Base-by-base conservation (phyloP, 2,888 invertebrate species). In the Tineola bisselliella region DNA sequence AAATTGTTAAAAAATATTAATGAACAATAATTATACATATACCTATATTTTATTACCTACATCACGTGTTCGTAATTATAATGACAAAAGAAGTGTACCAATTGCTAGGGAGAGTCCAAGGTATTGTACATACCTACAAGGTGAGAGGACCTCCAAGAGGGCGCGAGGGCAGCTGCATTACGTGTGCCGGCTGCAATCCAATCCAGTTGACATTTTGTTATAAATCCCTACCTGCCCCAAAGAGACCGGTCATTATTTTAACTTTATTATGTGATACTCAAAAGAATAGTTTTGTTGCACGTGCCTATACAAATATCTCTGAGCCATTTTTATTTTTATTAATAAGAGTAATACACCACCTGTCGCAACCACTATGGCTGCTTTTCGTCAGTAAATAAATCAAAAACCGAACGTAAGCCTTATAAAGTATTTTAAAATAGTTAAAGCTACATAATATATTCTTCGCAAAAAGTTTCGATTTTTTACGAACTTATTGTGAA, bases 141-240 rank as follows among this genome's bases (percentile, higher is more conserved):
- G 54, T 19, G 61, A 44, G 60, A 48, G 48, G 61, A 61, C 48
- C 25, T 2, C 25, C 48, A 17, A 58, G 58, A 59, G 62, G 61
- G 62, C 33, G 44, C 25, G 62, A 33, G 62, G 61, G 38, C 65
- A 66, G 65, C 64, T 64, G 62, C 64, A 25, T 25, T 25, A 25
- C 4, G 25, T 25, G 76, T 54, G 67, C 71, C 73, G 84, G 84
- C 79, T 84, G 86, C 77, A 71, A 73, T 66, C 70, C 70, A 75
- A 58, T 70, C 76, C 77, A 72, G 76, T 79, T 79, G 82, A 83
- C 81, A 83, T 81, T 80, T 70, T 77, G 76, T 74, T 76, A 79
- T 75, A 82, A 86, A 84, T 83, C 83, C 76, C 72, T 69, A 74
- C 84, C 77, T 83, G 84, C 86, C 84, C 84, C 84, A 84, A 81